Evolutionary conservation across 2,888 invertebrate genomes (phyloP).

Genomic region (Rotaria sp.): DNA sequence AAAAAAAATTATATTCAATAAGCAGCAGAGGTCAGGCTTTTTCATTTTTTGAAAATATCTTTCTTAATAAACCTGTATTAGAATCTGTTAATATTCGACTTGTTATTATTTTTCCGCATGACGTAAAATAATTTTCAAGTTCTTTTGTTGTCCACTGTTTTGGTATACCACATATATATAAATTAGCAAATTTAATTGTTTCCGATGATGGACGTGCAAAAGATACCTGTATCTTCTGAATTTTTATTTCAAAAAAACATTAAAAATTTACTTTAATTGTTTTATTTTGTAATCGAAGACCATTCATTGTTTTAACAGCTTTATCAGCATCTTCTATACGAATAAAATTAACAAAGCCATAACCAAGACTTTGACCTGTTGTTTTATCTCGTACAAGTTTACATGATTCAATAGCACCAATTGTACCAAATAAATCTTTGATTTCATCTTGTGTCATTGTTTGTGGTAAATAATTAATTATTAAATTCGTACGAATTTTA

Average conservation of each 20-base stretch:
- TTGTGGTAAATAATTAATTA: conserved; percentile 98
- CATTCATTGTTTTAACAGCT: conserved; percentile 94
- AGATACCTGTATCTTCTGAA: conserved; percentile 3
- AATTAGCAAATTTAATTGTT: conserved; percentile 37
- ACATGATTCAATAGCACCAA: conserved; percentile 97
- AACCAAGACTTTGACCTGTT: conserved; percentile 96
- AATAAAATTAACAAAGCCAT: conserved; percentile 99
- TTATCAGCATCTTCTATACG: conserved; percentile 94
- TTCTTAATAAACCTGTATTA: not conserved
- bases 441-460: conserved; percentile 99
- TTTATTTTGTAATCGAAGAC: conserved; percentile 93
- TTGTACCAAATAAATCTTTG: conserved; percentile 88
- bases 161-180: conserved; percentile 38
- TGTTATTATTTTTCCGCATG: conserved; percentile 36
- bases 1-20: not conserved
- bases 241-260: not conserved
- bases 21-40: not conserved
- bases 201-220: conserved; percentile 37
- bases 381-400: conserved; percentile 97
- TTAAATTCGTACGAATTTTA: conserved; percentile 94
- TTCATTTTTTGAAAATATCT: not conserved
- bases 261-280: conserved; percentile 77
- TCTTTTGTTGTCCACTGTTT: conserved; percentile 31
- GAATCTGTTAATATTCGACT: conserved; percentile 35
- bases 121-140: conserved; percentile 31